Evolutionary conservation across 2,888 invertebrate genomes (phyloP).

Genomic region (Xanthia togata): DNA sequence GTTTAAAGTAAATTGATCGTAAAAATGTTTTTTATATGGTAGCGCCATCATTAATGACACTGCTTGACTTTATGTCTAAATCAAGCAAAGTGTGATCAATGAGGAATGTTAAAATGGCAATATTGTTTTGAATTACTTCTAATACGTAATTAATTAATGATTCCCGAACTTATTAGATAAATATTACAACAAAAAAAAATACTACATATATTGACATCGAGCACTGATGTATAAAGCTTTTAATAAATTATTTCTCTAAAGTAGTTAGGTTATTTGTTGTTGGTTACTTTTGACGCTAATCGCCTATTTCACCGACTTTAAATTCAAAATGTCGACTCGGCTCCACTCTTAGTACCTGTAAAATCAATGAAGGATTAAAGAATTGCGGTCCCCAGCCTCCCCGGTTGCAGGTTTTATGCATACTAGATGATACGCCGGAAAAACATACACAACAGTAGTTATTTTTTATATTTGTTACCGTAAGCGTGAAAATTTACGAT

Average conservation of each 20-base stretch:
- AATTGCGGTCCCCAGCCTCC: conserved; percentile 68
- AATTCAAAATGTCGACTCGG: conserved; percentile 63
- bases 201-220: not conserved
- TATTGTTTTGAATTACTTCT: not conserved
- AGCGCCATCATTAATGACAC: conserved; percentile 16
- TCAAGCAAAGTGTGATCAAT: no score
- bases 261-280: not conserved
- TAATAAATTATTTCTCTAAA: not conserved
- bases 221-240: not conserved
- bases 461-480: conserved; percentile 69
- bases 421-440: conserved; percentile 68
- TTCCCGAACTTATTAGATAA: not conserved
- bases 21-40: conserved; percentile 15
- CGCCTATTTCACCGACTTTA: conserved; percentile 16
- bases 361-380: conserved; percentile 78
- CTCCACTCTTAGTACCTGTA: conserved; percentile 67
- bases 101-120: not conserved
- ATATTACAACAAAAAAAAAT: not conserved
- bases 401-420: conserved; percentile 69
- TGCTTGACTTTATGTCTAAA: no score
- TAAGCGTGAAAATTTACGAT: conserved; percentile 70
- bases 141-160: not conserved
- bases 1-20: conserved; percentile 34
- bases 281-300: not conserved
- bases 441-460: conserved; percentile 69